A percentile compares a stretch with the other conserved stretches of the same genome.
Conservation (phyloP, 2,888 invertebrate species). For the Dryobotodes eremita region DNA sequence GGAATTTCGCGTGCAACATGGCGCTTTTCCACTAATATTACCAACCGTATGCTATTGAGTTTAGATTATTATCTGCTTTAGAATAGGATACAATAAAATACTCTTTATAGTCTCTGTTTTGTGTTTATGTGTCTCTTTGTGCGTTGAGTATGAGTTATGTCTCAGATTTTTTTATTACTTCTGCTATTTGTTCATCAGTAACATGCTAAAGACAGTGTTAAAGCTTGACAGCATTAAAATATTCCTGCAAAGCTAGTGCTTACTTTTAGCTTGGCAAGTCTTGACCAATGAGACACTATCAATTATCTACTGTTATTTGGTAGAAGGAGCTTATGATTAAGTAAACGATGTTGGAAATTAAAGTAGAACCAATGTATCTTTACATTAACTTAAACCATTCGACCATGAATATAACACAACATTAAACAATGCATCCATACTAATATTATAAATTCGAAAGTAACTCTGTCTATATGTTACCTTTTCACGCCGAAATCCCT, state of each 20-base stretch:
- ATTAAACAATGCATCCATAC: slow-evolving; percentile 11
- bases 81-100: too few relatives aligned
- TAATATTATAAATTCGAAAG: too few relatives aligned
- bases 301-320: neutral
- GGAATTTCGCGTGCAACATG: too few relatives aligned
- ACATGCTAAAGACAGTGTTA: neutral
- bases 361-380: neutral
- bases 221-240: neutral
- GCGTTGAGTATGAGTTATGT: neutral
- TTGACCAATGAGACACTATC: neutral
- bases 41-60: slow-evolving; percentile 9
- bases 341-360: neutral
- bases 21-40: too few relatives aligned
- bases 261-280: neutral
- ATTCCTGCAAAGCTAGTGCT: neutral
- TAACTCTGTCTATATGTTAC: too few relatives aligned
- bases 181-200: neutral
- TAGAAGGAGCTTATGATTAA: neutral
- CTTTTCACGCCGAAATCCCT: too few relatives aligned
- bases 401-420: neutral
- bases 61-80: neutral
- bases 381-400: neutral
- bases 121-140: too few relatives aligned
- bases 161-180: neutral
- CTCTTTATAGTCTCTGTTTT: too few relatives aligned